These are phyloP conservation scores for Sebastiscus albofasciatus DNA, from an alignment of 2,797 vertebrate genomes.

Conservation along the genomic window DNA sequence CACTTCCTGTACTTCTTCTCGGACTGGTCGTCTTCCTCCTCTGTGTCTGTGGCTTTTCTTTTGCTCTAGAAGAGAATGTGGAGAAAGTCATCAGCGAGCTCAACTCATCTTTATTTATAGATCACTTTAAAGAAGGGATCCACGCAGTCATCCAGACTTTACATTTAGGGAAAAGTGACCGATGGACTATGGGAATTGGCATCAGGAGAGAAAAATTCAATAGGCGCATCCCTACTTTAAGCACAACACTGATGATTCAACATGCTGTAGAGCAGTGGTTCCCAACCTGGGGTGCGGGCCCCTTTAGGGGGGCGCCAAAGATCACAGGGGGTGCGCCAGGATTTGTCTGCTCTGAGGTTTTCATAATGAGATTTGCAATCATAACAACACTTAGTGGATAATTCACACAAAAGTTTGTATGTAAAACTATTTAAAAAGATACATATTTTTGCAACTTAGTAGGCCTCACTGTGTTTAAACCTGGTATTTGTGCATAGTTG, in stretches of 20 bases:
- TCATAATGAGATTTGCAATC: too few relatives aligned
- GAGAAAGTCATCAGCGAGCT: neutral
- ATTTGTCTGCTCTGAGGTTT: too few relatives aligned
- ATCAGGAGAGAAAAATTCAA: neutral
- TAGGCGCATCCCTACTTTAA: neutral
- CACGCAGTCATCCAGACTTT: neutral
- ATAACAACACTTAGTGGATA: too few relatives aligned
- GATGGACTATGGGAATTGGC: neutral
- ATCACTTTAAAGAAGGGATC: neutral
- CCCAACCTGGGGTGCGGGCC: too few relatives aligned
- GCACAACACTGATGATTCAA: neutral
- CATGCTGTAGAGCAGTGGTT: neutral
- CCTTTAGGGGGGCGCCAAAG: too few relatives aligned
- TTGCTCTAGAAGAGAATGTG: slow-evolving; percentile 83
- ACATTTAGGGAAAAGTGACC: neutral
- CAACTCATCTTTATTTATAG: neutral
- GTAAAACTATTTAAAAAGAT: too few relatives aligned
- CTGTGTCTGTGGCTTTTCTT: slow-evolving; percentile 88
- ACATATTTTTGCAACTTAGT: too few relatives aligned
- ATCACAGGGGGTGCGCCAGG: too few relatives aligned
- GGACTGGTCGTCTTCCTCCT: slow-evolving; percentile 91
- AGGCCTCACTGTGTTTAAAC: too few relatives aligned
- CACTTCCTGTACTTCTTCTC: slow-evolving; percentile 99
- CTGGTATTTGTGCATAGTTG: too few relatives aligned
- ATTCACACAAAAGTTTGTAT: too few relatives aligned